phyloP scores from a whole-genome alignment of 2,888 invertebrate species.

The Micoletzkya japonica region DNA sequence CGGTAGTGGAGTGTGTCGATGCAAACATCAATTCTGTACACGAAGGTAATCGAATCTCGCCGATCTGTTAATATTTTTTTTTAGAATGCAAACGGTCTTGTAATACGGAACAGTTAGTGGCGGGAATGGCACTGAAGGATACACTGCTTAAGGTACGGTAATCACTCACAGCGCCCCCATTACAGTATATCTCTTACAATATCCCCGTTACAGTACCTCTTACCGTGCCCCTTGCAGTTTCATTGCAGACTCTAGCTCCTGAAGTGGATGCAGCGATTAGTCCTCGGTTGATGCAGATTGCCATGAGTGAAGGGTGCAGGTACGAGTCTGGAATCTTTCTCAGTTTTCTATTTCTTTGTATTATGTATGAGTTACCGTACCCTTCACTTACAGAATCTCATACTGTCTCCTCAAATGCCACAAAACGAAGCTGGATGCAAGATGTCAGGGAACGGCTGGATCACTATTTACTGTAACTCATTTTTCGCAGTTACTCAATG shows the following conservation, averaged over 20 bases:
- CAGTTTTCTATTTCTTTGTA: not conserved
- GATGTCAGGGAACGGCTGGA: constrained; percentile 53
- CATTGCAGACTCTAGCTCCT: constrained; percentile 9
- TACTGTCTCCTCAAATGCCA: constrained; percentile 49
- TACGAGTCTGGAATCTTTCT: not conserved
- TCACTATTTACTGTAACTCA: constrained; percentile 37
- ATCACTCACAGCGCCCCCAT: not conserved
- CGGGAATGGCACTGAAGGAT: constrained; percentile 25
- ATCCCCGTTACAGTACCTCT: not conserved
- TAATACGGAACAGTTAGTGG: constrained; percentile 7
- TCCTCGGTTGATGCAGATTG: constrained; percentile 22
- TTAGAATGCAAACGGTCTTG: constrained; percentile 14
- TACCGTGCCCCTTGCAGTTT: not conserved
- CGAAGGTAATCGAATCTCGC: constrained; percentile 30
- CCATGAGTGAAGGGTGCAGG: constrained; percentile 25
- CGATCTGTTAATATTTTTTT: not conserved
- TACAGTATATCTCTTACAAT: not conserved
- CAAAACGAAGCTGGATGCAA: constrained; percentile 45
- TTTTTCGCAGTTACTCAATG: no score
- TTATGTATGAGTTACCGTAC: not conserved
- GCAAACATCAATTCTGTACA: constrained; percentile 34
- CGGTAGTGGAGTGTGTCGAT: constrained; percentile 45
- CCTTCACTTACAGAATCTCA: constrained; percentile 35
- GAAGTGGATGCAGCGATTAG: constrained; percentile 18
- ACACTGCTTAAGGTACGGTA: constrained; percentile 22